A percentile compares a stretch with the other conserved stretches of the same genome.
phyloP scores from a whole-genome alignment of 2,113 vertebrate genomes.

The Jacana jacana region DNA sequence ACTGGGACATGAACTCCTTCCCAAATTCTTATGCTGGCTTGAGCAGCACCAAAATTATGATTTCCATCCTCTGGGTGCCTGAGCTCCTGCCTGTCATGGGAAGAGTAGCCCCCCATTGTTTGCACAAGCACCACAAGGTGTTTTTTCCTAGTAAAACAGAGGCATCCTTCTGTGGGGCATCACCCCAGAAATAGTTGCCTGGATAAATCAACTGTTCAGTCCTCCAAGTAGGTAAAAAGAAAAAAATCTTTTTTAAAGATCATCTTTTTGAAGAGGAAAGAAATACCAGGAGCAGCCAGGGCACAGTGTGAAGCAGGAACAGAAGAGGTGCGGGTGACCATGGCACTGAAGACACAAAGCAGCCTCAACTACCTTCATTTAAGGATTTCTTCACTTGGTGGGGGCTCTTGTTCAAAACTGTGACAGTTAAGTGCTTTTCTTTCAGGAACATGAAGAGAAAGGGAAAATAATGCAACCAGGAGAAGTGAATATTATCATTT shows the following conservation, averaged over 20 bases:
- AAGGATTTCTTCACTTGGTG: not conserved
- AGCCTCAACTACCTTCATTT: not conserved
- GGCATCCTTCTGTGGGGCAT: not conserved
- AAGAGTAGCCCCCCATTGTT: not conserved
- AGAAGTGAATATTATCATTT: not conserved
- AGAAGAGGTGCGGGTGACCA: not conserved
- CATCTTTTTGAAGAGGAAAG: not conserved
- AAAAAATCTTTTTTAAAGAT: no score
- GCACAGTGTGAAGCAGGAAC: not conserved
- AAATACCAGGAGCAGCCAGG: not conserved
- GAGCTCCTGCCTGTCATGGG: not conserved
- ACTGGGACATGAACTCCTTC: rapidly evolving
- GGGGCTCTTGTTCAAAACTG: not conserved
- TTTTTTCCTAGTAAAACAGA: not conserved
- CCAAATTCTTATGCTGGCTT: not conserved
- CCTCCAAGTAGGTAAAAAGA: not conserved
- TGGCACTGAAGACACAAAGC: not conserved
- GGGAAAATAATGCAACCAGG: not conserved
- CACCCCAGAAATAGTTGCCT: not conserved
- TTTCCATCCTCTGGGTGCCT: not conserved
- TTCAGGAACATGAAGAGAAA: not conserved
- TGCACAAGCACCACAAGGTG: not conserved
- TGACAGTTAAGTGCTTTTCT: not conserved
- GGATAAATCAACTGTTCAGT: not conserved
- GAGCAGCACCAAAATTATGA: not conserved